Percentiles rank a stretch among this genome's conserved stretches.
Conservation (phyloP, 2,113 vertebrate genomes). For the Machaerirhynchus nigripectus region DNA sequence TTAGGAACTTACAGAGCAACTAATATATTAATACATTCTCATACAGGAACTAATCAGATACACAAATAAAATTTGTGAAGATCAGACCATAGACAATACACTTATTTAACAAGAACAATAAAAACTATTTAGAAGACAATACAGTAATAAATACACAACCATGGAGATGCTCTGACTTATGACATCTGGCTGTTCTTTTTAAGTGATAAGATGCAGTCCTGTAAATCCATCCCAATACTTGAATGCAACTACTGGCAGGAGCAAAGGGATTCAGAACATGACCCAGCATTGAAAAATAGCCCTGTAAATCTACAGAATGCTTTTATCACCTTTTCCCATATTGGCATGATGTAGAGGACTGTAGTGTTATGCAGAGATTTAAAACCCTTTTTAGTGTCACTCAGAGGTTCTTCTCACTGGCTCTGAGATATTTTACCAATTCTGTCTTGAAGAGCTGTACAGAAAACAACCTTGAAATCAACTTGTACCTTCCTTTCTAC, state of each 20-base stretch:
- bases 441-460: neutral
- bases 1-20: neutral
- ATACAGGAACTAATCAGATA: neutral
- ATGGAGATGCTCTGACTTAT: neutral
- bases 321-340: neutral
- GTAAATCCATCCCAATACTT: neutral
- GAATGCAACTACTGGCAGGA: neutral
- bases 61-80: neutral
- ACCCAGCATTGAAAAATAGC: neutral
- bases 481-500: neutral
- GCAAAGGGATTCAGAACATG: neutral
- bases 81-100: neutral
- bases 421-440: neutral
- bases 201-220: neutral
- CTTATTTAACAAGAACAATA: neutral
- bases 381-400: neutral
- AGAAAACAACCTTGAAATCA: neutral
- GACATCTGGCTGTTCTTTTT: neutral
- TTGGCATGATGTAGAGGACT: rapidly evolving
- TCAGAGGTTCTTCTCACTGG: neutral
- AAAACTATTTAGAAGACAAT: neutral
- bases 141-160: neutral
- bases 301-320: neutral
- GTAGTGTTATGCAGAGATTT: neutral
- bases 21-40: neutral